phyloP scores from a whole-genome alignment of 64 coral and sea anemone species.

The Pachyseris speciosa region DNA sequence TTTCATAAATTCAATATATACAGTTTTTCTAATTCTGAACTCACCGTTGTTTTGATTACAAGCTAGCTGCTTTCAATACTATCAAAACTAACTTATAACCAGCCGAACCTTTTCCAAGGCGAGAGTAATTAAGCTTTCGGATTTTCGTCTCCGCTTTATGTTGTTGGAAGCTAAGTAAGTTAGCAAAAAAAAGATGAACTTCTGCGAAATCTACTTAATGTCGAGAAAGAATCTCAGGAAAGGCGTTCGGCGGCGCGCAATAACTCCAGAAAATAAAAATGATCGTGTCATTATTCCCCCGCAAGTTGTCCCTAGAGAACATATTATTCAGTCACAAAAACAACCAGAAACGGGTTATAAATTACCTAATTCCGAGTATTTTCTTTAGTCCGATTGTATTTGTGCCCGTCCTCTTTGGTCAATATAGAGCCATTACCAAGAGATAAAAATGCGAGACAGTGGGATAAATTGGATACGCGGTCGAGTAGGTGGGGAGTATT shows the following conservation, averaged over 20 bases:
- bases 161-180: not conserved
- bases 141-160: not conserved
- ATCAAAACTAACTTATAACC: not conserved
- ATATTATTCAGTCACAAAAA: not conserved
- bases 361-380: constrained; percentile 43
- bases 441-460: not conserved
- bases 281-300: not conserved
- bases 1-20: no score
- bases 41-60: constrained; percentile 3
- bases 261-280: not conserved
- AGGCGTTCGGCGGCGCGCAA: not conserved
- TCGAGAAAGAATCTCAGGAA: not conserved
- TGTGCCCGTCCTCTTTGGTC: not conserved
- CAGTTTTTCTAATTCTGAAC: no score
- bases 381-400: constrained; percentile 13
- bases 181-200: not conserved
- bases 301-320: not conserved
- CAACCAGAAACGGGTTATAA: constrained; percentile 52
- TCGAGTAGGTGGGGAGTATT: not conserved
- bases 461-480: constrained; percentile 31
- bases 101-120: not conserved
- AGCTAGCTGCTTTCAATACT: not conserved
- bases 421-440: not conserved
- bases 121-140: constrained; percentile 5
- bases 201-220: not conserved